phyloP scores from a whole-genome alignment of 2,113 vertebrate genomes.

The Lipophrys pholis region DNA sequence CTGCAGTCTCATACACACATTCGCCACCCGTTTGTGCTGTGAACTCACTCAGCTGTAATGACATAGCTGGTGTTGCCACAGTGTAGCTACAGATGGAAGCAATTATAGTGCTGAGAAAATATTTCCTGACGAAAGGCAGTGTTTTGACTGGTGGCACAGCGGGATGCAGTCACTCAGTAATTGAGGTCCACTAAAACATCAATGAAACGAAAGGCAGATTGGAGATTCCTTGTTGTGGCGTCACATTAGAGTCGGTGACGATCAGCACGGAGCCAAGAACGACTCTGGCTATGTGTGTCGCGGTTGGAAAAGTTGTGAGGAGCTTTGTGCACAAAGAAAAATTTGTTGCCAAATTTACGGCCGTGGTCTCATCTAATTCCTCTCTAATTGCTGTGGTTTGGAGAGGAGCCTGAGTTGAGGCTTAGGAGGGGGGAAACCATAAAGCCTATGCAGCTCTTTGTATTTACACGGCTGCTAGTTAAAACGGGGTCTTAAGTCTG shows the following conservation, averaged over 20 bases:
- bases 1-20: constrained; percentile 13
- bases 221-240: constrained; percentile 54
- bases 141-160: constrained; percentile 80
- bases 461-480: constrained; percentile 56
- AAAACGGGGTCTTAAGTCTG: constrained; percentile 37
- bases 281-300: constrained; percentile 19
- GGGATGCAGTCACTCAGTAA: constrained; percentile 80
- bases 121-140: constrained; percentile 79
- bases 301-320: constrained; percentile 13
- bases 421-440: constrained; percentile 18
- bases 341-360: constrained; percentile 66
- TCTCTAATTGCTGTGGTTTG: constrained; percentile 60
- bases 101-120: constrained; percentile 83
- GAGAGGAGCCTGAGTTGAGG: constrained; percentile 40
- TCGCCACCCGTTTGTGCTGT: constrained; percentile 54
- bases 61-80: constrained; percentile 65
- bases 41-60: constrained; percentile 77
- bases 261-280: constrained; percentile 18
- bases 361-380: constrained; percentile 46
- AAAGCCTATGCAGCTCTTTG: constrained; percentile 51
- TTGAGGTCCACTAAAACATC: constrained; percentile 77
- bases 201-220: constrained; percentile 47
- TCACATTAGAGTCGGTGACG: constrained; percentile 37
- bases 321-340: constrained; percentile 45
- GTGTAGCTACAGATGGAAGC: constrained; percentile 81